phyloP scores from a whole-genome alignment of 2,888 invertebrate genomes.

The Nysson spinosus region DNA sequence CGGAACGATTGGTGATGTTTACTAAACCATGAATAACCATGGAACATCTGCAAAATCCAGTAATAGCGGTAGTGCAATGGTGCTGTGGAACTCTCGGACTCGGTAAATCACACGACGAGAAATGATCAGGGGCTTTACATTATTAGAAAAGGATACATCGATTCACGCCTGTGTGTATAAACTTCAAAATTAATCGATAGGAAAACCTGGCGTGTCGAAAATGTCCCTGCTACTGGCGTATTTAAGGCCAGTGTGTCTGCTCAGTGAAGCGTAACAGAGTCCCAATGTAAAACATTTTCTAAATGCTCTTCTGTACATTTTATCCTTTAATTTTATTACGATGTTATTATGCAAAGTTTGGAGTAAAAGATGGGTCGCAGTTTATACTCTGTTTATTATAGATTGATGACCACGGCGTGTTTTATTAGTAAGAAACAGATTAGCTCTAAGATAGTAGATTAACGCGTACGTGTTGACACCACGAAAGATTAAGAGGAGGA shows the following conservation, averaged over 20 bases:
- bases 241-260: conserved; percentile 63
- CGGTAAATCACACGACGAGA: conserved; percentile 9
- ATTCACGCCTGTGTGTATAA: conserved; percentile 12
- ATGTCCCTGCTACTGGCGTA: conserved; percentile 50
- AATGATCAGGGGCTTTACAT: conserved; percentile 6
- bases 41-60: neutral
- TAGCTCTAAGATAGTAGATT: conserved; percentile 52
- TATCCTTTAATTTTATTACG: conserved; percentile 72
- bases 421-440: conserved; percentile 52
- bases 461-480: conserved; percentile 49
- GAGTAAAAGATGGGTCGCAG: conserved; percentile 54
- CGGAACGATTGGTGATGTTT: conserved; percentile 3
- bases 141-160: neutral
- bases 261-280: conserved; percentile 71
- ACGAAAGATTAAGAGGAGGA: conserved; percentile 34
- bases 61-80: conserved; percentile 46
- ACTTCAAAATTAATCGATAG: conserved; percentile 25
- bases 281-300: conserved; percentile 69
- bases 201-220: conserved; percentile 11
- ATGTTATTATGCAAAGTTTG: conserved; percentile 59
- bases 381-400: conserved; percentile 63
- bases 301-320: conserved; percentile 76
- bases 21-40: conserved; percentile 7
- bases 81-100: conserved; percentile 55
- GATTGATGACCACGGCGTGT: conserved; percentile 58